These are phyloP conservation scores for Synergus umbraculus DNA, from an alignment of 2,888 invertebrate species.

Conservation along the genomic window DNA sequence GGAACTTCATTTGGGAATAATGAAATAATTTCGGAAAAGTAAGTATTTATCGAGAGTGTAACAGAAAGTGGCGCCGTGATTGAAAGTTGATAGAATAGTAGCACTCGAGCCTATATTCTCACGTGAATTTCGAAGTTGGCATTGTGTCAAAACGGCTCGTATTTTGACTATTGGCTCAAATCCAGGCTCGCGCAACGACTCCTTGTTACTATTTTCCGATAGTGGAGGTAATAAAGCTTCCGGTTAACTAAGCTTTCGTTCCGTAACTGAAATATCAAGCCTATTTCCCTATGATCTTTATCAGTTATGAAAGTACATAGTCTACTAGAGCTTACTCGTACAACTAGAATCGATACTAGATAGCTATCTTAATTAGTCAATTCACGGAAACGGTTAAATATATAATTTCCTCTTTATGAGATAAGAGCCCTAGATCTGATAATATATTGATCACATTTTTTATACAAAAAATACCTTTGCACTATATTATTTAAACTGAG, in stretches of 20 bases:
- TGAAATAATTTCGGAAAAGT: neutral
- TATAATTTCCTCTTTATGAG: neutral
- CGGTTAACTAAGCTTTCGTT: neutral
- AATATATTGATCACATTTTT: neutral
- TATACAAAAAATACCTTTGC: neutral
- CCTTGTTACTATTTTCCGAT: slow-evolving; percentile 48
- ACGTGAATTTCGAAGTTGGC: slow-evolving; percentile 56
- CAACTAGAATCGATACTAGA: neutral
- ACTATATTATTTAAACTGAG: neutral
- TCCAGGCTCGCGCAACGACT: slow-evolving; percentile 52
- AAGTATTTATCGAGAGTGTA: slow-evolving; percentile 12
- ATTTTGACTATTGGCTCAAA: slow-evolving; percentile 59
- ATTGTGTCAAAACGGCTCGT: slow-evolving; percentile 52
- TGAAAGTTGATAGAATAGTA: slow-evolving; percentile 48
- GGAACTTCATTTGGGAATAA: neutral
- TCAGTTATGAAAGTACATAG: neutral
- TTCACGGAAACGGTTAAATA: neutral
- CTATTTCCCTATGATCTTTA: neutral
- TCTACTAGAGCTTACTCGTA: neutral
- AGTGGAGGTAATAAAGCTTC: slow-evolving; percentile 6
- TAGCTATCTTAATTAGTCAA: neutral
- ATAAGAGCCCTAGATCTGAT: neutral
- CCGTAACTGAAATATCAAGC: neutral
- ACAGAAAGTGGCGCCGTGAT: slow-evolving; percentile 11
- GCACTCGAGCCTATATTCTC: slow-evolving; percentile 49